phyloP scores from a whole-genome alignment of 2,888 invertebrate genomes.

The Lasius fuliginosus region DNA sequence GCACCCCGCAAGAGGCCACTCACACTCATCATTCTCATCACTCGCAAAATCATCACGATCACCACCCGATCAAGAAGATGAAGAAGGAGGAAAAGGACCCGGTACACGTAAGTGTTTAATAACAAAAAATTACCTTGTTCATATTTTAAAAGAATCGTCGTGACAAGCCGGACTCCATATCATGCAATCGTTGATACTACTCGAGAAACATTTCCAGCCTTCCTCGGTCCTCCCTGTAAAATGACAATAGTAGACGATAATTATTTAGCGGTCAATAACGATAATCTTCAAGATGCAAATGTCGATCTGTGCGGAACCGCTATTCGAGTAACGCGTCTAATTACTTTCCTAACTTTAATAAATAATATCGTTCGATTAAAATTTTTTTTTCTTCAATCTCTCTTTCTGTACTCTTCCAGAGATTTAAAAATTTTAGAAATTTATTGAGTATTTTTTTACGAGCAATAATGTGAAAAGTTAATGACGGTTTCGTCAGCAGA shows the following conservation, averaged over 20 bases:
- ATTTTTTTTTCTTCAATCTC: background rate
- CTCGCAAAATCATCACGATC: constrained; percentile 85
- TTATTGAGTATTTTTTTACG: background rate
- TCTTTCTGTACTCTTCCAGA: background rate
- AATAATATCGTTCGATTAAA: background rate
- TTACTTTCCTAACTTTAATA: background rate
- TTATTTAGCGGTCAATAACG: background rate
- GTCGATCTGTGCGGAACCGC: background rate
- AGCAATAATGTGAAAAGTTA: background rate
- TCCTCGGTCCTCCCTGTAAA: background rate
- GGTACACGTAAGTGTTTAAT: constrained; percentile 90
- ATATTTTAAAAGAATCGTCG: background rate
- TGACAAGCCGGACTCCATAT: background rate
- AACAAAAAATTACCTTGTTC: background rate
- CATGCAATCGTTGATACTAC: background rate
- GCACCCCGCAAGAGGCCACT: constrained; percentile 90
- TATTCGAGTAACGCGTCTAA: background rate
- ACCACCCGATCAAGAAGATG: constrained; percentile 88
- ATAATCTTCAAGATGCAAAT: background rate
- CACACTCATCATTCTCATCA: constrained; percentile 89
- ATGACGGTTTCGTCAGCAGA: background rate
- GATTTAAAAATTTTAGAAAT: background rate
- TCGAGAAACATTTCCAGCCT: background rate
- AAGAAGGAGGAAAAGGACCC: constrained; percentile 95
- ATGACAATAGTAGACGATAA: background rate